A percentile compares a stretch with the other conserved stretches of the same genome.
Conservation (phyloP, 2,888 invertebrate genomes). For the Drosophila neonasuta region DNA sequence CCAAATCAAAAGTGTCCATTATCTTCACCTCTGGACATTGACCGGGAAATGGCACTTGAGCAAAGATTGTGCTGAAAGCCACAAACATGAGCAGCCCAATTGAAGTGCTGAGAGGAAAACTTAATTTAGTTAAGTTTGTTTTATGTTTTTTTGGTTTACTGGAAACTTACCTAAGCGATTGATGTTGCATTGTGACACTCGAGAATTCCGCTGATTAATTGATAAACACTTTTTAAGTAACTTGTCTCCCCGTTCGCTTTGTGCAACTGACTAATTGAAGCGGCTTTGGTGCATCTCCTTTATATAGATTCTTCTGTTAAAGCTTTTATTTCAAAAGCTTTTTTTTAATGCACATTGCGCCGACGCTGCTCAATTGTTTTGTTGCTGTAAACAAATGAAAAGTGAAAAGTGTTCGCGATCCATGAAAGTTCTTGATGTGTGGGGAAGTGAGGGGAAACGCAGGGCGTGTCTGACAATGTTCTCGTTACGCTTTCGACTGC, state of each 20-base stretch:
- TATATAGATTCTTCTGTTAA: slow-evolving; percentile 58
- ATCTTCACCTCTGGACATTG: slow-evolving; percentile 86
- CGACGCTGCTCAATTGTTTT: slow-evolving; percentile 44
- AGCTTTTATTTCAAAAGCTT: slow-evolving; percentile 70
- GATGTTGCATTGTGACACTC: slow-evolving; percentile 17
- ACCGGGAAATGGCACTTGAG: slow-evolving; percentile 86
- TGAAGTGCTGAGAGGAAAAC: slow-evolving; percentile 33
- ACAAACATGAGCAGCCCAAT: slow-evolving; percentile 46
- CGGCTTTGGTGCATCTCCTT: slow-evolving; percentile 48
- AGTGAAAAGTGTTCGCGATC: slow-evolving; percentile 59
- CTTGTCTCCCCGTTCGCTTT: slow-evolving; percentile 21
- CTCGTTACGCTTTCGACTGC: slow-evolving; percentile 40
- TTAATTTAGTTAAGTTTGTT: neutral
- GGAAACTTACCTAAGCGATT: slow-evolving; percentile 24
- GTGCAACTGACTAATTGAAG: slow-evolving; percentile 45
- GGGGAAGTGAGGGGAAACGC: neutral
- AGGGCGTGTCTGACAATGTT: slow-evolving; percentile 16
- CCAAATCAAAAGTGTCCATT: slow-evolving; percentile 84
- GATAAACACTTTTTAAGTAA: neutral
- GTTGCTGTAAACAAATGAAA: slow-evolving; percentile 36
- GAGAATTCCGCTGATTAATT: slow-evolving; percentile 2
- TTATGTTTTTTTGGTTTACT: neutral
- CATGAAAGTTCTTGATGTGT: slow-evolving; percentile 2
- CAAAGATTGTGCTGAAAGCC: slow-evolving; percentile 44
- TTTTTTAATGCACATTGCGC: slow-evolving; percentile 42